Percentiles rank a stretch among this genome's conserved stretches.
Evolutionary conservation across 2,888 invertebrate species (phyloP).

Genomic region (Oscheius onirici): DNA sequence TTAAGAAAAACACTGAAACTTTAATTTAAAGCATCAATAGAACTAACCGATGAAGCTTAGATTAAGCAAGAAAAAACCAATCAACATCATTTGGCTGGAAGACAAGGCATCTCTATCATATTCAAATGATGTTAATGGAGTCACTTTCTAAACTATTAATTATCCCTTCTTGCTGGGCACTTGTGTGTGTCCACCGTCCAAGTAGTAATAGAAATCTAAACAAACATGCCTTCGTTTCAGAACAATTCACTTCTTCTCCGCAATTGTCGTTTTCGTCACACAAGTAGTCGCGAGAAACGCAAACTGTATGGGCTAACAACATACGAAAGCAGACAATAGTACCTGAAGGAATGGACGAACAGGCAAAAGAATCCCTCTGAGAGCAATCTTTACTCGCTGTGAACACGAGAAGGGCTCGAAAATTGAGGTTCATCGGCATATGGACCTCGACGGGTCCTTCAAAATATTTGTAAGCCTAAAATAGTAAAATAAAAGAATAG

Average conservation of each 20-base stretch:
- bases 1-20: constrained; percentile 46
- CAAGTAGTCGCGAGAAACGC: constrained; percentile 27
- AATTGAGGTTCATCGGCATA: constrained; percentile 53
- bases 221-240: constrained; percentile 20
- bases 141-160: not conserved
- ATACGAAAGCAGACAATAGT: not conserved
- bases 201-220: not conserved
- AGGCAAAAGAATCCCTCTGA: constrained; percentile 1
- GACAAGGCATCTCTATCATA: constrained; percentile 44
- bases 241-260: constrained; percentile 30
- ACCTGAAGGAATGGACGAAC: constrained; percentile 17
- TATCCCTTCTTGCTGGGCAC: no score
- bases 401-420: constrained; percentile 42
- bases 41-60: constrained; percentile 42
- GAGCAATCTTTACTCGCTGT: constrained; percentile 36
- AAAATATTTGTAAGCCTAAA: constrained; percentile 43
- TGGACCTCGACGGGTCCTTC: constrained; percentile 35
- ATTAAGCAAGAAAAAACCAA: constrained; percentile 49
- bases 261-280: constrained; percentile 35
- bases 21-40: not conserved
- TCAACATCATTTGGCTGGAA: constrained; percentile 51
- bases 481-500: no score
- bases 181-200: not conserved
- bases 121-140: constrained; percentile 28
- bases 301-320: constrained; percentile 24